phyloP scores from a whole-genome alignment of 2,113 vertebrate species.

The Chunga burmeisteri region DNA sequence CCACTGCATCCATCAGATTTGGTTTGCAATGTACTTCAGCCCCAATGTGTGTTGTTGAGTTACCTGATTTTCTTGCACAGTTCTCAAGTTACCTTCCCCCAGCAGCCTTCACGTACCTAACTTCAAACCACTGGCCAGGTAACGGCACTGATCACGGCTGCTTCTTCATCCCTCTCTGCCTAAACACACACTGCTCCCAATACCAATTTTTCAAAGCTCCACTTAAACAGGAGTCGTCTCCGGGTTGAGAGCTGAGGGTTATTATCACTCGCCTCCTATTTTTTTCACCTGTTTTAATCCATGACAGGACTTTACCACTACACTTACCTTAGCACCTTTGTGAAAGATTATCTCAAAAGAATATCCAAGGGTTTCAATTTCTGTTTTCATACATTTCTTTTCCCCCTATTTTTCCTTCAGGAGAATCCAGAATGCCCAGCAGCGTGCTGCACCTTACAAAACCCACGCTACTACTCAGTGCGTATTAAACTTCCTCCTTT shows the following conservation, averaged over 20 bases:
- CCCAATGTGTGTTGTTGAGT: neutral
- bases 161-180: neutral
- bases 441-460: neutral
- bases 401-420: neutral
- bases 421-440: neutral
- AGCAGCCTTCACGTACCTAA: neutral
- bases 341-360: neutral
- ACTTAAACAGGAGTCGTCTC: neutral
- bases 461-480: neutral
- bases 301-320: neutral
- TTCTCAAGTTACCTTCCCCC: neutral
- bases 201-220: neutral
- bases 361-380: neutral
- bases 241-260: neutral
- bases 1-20: neutral
- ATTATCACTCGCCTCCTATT: neutral
- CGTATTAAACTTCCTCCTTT: neutral
- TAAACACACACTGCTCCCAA: neutral
- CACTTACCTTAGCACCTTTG: neutral
- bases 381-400: neutral
- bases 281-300: neutral
- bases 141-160: neutral
- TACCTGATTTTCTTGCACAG: neutral
- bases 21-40: neutral
- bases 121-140: neutral